phyloP scores from a whole-genome alignment of 2,797 vertebrate species.

The Manis crassicaudata region DNA sequence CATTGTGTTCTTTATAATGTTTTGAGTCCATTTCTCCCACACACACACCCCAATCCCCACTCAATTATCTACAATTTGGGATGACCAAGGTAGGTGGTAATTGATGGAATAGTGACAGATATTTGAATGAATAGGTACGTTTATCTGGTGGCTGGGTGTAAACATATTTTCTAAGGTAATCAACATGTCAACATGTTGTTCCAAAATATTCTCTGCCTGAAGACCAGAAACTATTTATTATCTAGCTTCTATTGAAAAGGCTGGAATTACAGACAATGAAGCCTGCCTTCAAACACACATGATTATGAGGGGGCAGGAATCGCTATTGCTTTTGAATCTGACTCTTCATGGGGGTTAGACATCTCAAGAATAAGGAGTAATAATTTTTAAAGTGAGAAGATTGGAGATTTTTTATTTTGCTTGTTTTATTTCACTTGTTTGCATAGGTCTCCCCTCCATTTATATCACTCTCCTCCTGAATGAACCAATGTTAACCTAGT shows the following conservation, averaged over 20 bases:
- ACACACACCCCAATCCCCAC: accelerated
- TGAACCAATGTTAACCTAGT: neutral
- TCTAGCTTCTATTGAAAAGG: neutral
- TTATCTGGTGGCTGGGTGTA: neutral
- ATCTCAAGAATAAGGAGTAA: constrained; percentile 38
- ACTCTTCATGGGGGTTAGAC: neutral
- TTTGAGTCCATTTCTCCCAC: neutral
- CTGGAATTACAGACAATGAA: neutral
- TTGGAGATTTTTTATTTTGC: neutral
- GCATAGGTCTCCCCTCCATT: neutral
- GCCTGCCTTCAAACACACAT: neutral
- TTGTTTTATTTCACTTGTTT: neutral
- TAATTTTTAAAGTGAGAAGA: neutral
- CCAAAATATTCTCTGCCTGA: constrained; percentile 19
- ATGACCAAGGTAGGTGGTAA: neutral
- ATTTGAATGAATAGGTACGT: neutral
- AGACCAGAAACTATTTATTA: neutral
- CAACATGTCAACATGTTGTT: neutral
- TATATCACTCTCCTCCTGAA: neutral
- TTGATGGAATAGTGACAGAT: neutral
- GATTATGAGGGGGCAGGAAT: neutral
- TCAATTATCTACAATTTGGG: neutral
- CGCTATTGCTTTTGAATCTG: neutral
- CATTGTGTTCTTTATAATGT: neutral
- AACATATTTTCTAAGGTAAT: neutral